Percentiles rank a stretch among this genome's conserved stretches.
phyloP scores from a whole-genome alignment of 2,888 invertebrate species.

The Muscina levida region DNA sequence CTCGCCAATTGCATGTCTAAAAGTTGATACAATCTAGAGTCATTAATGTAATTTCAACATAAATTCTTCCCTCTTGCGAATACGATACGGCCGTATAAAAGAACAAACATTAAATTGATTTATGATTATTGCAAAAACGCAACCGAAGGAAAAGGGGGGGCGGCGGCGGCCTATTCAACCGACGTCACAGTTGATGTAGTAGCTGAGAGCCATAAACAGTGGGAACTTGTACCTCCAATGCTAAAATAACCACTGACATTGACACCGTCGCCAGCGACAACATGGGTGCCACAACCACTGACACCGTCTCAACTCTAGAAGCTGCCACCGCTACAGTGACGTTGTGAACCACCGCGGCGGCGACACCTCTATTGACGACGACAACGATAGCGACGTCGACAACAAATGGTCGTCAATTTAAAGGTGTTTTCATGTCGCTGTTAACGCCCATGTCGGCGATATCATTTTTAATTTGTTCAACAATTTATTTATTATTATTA shows the following conservation, averaged over 20 bases:
- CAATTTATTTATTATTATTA: slow-evolving; percentile 50
- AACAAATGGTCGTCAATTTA: slow-evolving; percentile 33
- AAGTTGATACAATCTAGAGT: slow-evolving; percentile 54
- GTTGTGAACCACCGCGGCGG: neutral
- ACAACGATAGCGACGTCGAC: neutral
- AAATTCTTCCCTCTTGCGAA: neutral
- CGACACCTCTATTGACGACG: neutral
- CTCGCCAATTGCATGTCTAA: neutral
- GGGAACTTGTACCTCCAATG: too few species aligned
- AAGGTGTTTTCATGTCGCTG: slow-evolving; percentile 21
- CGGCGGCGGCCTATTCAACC: too few species aligned
- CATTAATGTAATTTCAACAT: slow-evolving; percentile 54
- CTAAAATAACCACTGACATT: neutral
- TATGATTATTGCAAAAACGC: slow-evolving; percentile 57
- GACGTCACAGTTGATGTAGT: too few species aligned
- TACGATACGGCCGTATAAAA: neutral
- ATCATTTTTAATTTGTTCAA: slow-evolving; percentile 62
- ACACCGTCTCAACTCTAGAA: slow-evolving; percentile 25
- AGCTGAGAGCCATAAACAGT: too few species aligned
- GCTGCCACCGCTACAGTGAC: slow-evolving; percentile 21
- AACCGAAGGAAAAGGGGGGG: slow-evolving; percentile 2
- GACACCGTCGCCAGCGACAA: neutral
- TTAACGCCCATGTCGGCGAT: slow-evolving; percentile 60
- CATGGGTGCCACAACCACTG: neutral
- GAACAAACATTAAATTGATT: slow-evolving; percentile 57